A percentile compares a stretch with the other conserved stretches of the same genome.
Conservation (phyloP, 1,140 invertebrate species). For the Calliphora vicina region DNA sequence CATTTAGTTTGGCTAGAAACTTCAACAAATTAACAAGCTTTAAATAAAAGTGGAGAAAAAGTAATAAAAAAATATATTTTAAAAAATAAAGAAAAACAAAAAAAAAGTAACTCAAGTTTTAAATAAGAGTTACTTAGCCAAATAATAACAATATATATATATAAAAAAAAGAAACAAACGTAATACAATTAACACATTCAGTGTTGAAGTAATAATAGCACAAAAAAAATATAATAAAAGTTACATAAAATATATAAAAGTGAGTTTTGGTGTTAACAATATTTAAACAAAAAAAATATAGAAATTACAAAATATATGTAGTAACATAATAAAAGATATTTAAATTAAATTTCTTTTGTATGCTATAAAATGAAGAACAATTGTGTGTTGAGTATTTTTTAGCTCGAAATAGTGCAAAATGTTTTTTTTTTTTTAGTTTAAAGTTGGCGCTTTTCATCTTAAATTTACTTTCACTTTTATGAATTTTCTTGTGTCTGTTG, state of each 20-base stretch:
- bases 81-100: constrained; percentile 5
- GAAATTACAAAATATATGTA: background rate
- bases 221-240: background rate
- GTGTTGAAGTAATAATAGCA: background rate
- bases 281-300: constrained; percentile 3
- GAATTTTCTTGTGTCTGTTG: background rate
- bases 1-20: constrained; percentile 57
- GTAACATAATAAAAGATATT: background rate
- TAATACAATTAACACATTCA: background rate
- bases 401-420: no score
- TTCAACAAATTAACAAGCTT: constrained; percentile 56
- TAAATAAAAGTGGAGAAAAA: constrained; percentile 38
- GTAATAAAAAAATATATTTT: constrained; percentile 17
- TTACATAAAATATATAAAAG: constrained; percentile 1
- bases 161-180: constrained; percentile 13
- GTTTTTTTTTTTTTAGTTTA: background rate
- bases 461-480: constrained; percentile 21
- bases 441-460: background rate
- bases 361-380: background rate
- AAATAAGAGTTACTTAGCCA: background rate
- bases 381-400: no score
- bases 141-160: background rate
- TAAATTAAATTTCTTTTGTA: background rate
- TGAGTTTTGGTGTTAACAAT: background rate
- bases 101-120: constrained; percentile 17